Conservation (phyloP, 1,140 invertebrate species). For the Nephotettix cincticeps region DNA sequence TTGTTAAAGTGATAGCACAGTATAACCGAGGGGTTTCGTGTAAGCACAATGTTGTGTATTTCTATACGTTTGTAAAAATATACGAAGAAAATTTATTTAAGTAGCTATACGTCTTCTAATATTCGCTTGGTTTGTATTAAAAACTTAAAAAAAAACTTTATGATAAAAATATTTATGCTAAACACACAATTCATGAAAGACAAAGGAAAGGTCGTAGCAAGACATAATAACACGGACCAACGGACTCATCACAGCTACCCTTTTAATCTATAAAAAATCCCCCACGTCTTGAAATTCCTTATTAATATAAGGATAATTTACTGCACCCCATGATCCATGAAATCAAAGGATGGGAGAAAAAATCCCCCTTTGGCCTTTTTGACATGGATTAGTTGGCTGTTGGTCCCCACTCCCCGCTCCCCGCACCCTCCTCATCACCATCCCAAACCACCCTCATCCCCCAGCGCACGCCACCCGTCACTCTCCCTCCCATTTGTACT, state of each 20-base stretch:
- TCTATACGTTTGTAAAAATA: too few species aligned
- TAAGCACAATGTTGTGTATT: too few species aligned
- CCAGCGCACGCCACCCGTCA: neutral
- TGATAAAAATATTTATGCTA: too few species aligned
- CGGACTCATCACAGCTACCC: neutral
- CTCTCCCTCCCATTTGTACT: neutral
- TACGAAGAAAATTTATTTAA: too few species aligned
- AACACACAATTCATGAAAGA: too few species aligned
- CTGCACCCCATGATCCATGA: neutral
- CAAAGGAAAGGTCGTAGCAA: too few species aligned
- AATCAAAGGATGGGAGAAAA: neutral
- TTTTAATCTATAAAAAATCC: neutral
- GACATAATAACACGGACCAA: neutral
- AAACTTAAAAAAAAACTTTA: too few species aligned
- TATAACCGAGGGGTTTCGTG: too few species aligned
- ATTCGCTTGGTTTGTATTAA: too few species aligned
- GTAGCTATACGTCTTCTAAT: too few species aligned
- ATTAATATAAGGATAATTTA: constrained; percentile 2
- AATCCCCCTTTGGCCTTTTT: neutral
- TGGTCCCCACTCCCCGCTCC: neutral
- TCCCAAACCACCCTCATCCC: neutral
- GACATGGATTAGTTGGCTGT: constrained; percentile 1
- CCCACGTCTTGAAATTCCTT: neutral
- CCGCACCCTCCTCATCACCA: neutral
- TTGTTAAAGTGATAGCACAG: too few species aligned